phyloP scores from a whole-genome alignment of 92 coral and sea anemone genomes.

The Meandrina meandrites region DNA sequence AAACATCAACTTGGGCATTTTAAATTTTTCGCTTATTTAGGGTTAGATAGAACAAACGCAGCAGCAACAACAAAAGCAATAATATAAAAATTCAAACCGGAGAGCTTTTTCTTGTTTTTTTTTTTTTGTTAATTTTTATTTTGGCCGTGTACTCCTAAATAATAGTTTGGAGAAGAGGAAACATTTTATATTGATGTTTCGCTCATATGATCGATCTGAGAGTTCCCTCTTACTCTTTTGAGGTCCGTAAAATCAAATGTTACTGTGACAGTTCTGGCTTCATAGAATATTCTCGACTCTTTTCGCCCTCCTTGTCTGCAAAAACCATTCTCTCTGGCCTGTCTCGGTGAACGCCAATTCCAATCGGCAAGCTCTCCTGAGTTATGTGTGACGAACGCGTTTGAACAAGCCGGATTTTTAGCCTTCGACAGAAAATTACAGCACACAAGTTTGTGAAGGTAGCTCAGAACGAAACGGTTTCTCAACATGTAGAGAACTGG shows the following conservation, averaged over 20 bases:
- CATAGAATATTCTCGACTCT: not conserved
- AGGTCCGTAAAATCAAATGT: constrained; percentile 19
- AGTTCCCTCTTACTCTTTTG: not conserved
- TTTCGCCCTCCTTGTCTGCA: not conserved
- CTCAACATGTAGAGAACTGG: constrained; percentile 76
- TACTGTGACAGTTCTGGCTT: not conserved
- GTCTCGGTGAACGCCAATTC: not conserved
- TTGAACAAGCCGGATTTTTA: not conserved
- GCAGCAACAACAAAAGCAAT: not conserved
- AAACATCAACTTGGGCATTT: not conserved
- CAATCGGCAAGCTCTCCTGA: not conserved
- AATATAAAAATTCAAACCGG: not conserved
- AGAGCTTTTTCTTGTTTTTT: not conserved
- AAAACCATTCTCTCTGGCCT: not conserved
- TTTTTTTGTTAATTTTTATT: not conserved
- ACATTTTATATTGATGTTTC: not conserved
- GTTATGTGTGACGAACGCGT: not conserved
- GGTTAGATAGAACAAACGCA: not conserved
- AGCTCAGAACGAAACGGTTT: constrained; percentile 56
- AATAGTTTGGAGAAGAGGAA: no score
- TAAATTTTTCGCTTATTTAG: not conserved
- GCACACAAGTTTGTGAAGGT: constrained; percentile 48
- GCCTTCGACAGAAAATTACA: constrained; percentile 23
- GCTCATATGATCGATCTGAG: not conserved
- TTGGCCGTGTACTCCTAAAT: not conserved